phyloP scores from a whole-genome alignment of 2,113 vertebrate genomes.

The Ailuropoda melanoleuca region DNA sequence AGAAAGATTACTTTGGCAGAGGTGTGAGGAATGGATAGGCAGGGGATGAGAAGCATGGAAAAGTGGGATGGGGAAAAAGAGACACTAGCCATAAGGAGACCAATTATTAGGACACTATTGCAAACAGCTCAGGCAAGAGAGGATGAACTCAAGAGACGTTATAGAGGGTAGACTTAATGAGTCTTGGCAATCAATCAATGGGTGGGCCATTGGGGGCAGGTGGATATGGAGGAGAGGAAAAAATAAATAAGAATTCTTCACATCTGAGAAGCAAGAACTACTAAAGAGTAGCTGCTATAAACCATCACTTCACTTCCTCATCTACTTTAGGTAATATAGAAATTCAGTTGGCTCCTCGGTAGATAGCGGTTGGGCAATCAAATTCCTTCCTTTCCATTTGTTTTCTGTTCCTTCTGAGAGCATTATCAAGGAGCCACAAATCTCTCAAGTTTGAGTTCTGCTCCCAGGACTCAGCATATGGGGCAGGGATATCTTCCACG shows the following conservation, averaged over 20 bases:
- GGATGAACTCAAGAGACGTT: neutral
- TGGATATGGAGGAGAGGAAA: neutral
- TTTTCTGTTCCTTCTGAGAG: slow-evolving; percentile 24
- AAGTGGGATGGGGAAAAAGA: neutral
- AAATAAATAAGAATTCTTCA: slow-evolving; percentile 36
- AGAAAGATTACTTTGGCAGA: neutral
- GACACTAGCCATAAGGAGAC: neutral
- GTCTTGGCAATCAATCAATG: neutral
- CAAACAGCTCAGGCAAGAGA: neutral
- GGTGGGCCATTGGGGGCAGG: neutral
- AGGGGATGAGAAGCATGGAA: neutral
- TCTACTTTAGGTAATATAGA: neutral
- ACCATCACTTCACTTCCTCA: slow-evolving; percentile 15
- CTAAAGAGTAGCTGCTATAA: neutral
- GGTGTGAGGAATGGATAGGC: neutral
- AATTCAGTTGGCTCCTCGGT: neutral
- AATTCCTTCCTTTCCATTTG: slow-evolving; percentile 25
- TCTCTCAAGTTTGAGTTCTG: slow-evolving; percentile 10
- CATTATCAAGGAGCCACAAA: neutral
- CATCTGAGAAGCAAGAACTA: slow-evolving; percentile 37
- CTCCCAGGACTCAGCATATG: neutral
- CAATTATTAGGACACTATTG: neutral
- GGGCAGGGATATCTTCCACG: neutral
- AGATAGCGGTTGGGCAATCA: neutral
- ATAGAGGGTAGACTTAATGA: slow-evolving; percentile 2